Percentiles rank a stretch among this genome's conserved stretches.
Evolutionary conservation across 2,888 invertebrate genomes (phyloP).

Genomic region (Phalangium opilio): DNA sequence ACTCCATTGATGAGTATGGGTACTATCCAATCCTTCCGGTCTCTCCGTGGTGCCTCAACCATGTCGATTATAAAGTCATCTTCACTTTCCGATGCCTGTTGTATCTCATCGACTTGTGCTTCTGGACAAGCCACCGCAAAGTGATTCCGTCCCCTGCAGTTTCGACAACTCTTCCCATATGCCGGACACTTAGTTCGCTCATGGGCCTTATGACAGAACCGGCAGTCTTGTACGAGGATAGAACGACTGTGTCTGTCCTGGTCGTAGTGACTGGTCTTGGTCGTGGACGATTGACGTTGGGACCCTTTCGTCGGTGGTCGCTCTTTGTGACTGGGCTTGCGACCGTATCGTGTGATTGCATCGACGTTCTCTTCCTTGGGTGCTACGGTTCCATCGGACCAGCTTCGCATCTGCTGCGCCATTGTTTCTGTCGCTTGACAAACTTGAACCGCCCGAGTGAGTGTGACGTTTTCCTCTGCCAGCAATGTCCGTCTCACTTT

Average conservation of each 20-base stretch:
- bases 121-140: background rate
- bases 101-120: background rate
- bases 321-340: too few species aligned
- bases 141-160: background rate
- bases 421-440: background rate
- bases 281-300: too few species aligned
- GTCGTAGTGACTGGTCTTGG: too few species aligned
- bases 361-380: background rate
- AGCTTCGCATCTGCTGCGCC: background rate
- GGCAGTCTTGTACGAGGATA: background rate
- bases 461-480: too few species aligned
- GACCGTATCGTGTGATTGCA: too few species aligned
- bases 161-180: background rate
- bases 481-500: background rate
- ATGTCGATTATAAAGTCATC: background rate
- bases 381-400: background rate
- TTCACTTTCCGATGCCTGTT: background rate
- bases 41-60: background rate
- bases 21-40: background rate
- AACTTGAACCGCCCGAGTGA: too few species aligned
- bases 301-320: too few species aligned
- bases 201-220: background rate
- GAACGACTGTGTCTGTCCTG: too few species aligned
- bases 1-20: background rate
- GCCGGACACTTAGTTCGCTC: background rate